Conservation (phyloP, 2,888 invertebrate genomes). For the Cheilosia vernalis region DNA sequence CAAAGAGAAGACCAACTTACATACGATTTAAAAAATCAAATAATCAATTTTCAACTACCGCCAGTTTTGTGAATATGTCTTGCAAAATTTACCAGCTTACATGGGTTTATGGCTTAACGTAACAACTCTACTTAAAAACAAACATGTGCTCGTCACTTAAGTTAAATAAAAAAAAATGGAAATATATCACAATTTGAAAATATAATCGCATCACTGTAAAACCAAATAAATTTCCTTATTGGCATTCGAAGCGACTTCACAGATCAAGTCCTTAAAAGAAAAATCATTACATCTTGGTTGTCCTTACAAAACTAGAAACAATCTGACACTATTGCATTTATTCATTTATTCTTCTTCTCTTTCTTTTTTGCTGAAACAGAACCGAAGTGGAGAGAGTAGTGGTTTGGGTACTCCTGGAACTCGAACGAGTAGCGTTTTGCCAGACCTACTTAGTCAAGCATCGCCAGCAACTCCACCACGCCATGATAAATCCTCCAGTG, state of each 20-base stretch:
- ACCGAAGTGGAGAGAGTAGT: constrained; percentile 83
- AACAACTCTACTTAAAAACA: constrained; percentile 24
- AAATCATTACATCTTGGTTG: constrained; percentile 61
- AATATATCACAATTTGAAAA: constrained; percentile 17
- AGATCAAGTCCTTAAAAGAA: constrained; percentile 44
- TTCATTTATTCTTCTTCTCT: constrained; percentile 60
- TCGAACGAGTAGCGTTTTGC: constrained; percentile 95
- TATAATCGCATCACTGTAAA: constrained; percentile 44
- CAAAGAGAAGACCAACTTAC: background rate
- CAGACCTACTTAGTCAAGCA: constrained; percentile 96
- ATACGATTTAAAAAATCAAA: background rate
- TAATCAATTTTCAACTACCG: background rate
- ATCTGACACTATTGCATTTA: constrained; percentile 75
- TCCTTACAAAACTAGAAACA: constrained; percentile 42
- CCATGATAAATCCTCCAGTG: constrained; percentile 96
- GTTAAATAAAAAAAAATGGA: constrained; percentile 28
- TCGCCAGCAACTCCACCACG: constrained; percentile 93
- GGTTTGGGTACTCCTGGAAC: constrained; percentile 87
- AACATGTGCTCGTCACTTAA: constrained; percentile 56
- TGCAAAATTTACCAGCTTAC: constrained; percentile 29
- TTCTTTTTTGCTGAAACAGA: constrained; percentile 76
- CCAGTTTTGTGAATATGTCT: constrained; percentile 58
- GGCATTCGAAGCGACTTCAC: constrained; percentile 64
- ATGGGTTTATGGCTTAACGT: constrained; percentile 57
- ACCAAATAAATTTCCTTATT: constrained; percentile 68